Percentiles rank a stretch among this genome's conserved stretches.
Conservation (phyloP, 2,888 invertebrate genomes). For the Spodoptera picta region DNA sequence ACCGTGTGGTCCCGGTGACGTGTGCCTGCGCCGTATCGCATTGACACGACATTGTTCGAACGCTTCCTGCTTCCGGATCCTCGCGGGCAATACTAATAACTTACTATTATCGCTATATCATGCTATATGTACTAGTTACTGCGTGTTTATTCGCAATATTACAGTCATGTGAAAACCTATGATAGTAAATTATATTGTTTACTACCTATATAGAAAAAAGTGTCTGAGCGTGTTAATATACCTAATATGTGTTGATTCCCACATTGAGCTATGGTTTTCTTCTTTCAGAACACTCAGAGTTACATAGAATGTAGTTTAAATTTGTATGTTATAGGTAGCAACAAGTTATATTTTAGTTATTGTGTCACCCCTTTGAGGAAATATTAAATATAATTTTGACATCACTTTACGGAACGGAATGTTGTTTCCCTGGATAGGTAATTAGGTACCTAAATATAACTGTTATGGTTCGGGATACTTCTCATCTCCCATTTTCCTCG, state of each 20-base stretch:
- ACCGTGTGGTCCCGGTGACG: constrained; percentile 59
- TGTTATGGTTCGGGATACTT: not conserved
- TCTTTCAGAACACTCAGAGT: too few relatives aligned
- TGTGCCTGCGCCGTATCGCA: constrained; percentile 64
- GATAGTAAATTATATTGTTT: not conserved
- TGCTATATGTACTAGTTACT: constrained; percentile 11
- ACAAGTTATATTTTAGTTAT: too few relatives aligned
- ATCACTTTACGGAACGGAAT: too few relatives aligned
- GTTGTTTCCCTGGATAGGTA: not conserved
- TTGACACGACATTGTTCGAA: constrained; percentile 71
- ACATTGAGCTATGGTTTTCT: too few relatives aligned
- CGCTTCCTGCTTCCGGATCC: constrained; percentile 84
- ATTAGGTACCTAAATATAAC: not conserved
- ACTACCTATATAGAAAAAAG: too few relatives aligned
- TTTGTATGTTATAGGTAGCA: too few relatives aligned
- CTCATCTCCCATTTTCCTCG: constrained; percentile 25
- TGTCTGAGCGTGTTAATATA: too few relatives aligned
- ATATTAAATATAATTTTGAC: too few relatives aligned
- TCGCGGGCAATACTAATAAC: constrained; percentile 78
- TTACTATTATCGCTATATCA: constrained; percentile 59
- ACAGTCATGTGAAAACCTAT: not conserved
- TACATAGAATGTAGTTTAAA: too few relatives aligned
- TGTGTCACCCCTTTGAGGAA: too few relatives aligned
- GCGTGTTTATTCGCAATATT: constrained; percentile 26
- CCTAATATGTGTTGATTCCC: too few relatives aligned